Percentiles rank a stretch among this genome's conserved stretches.
phyloP scores from a whole-genome alignment of 2,113 vertebrate species.

The Jacana jacana region DNA sequence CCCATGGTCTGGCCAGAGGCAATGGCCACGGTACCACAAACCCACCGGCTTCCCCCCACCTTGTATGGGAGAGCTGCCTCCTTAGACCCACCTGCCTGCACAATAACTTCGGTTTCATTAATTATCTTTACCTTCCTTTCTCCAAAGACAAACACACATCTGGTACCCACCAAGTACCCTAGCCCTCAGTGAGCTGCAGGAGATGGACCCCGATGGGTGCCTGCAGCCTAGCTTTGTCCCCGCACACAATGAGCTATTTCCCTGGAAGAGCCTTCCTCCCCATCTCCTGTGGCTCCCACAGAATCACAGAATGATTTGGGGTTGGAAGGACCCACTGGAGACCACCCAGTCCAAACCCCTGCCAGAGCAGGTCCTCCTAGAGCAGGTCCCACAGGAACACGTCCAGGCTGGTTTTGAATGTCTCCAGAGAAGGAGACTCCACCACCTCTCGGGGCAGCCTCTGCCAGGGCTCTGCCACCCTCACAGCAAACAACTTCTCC shows the following conservation, averaged over 20 bases:
- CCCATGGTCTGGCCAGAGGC: background rate
- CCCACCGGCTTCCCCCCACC: background rate
- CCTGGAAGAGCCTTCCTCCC: background rate
- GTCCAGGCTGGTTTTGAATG: too few species aligned
- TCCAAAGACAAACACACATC: background rate
- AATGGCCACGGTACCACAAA: background rate
- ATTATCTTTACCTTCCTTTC: background rate
- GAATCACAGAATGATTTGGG: too few species aligned
- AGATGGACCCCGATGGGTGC: fast-evolving
- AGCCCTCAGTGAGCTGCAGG: background rate
- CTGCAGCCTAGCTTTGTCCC: background rate
- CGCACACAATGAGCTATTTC: background rate
- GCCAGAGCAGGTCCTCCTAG: too few species aligned
- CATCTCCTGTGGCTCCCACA: background rate
- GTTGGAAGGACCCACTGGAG: too few species aligned
- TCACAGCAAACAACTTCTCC: too few species aligned
- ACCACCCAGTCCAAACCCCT: too few species aligned
- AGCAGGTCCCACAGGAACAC: too few species aligned
- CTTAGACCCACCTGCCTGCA: background rate
- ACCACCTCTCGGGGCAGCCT: too few species aligned
- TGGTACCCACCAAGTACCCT: background rate
- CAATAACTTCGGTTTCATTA: background rate
- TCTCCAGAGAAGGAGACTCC: too few species aligned
- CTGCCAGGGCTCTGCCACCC: too few species aligned
- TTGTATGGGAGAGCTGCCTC: background rate